Conservation (phyloP, 2,888 invertebrate genomes). For the Apamea epomidion region DNA sequence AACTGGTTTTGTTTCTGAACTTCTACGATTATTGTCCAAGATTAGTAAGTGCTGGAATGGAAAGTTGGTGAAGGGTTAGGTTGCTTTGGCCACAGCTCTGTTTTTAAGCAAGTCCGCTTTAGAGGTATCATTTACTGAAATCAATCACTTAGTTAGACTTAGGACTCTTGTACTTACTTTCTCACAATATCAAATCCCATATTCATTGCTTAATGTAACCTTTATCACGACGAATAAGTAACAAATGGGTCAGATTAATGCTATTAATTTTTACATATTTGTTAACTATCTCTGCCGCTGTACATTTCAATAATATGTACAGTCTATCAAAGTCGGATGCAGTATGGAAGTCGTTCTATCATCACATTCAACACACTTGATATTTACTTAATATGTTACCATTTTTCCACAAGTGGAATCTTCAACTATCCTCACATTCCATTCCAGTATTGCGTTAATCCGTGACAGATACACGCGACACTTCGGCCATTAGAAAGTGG, state of each 20-base stretch:
- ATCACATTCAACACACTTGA: neutral
- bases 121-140: neutral
- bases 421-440: neutral
- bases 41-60: constrained; percentile 50
- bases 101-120: neutral
- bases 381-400: neutral
- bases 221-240: neutral
- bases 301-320: neutral
- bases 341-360: no score
- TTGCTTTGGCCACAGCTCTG: neutral
- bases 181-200: neutral
- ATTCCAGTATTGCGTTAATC: constrained; percentile 48
- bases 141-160: neutral
- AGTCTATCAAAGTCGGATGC: neutral
- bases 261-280: neutral
- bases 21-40: constrained; percentile 69
- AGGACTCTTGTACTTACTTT: neutral
- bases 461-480: constrained; percentile 55
- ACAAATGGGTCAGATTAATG: neutral
- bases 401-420: neutral
- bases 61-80: neutral
- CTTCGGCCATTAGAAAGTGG: constrained; percentile 63
- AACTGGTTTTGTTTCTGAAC: constrained; percentile 72
- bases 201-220: neutral
- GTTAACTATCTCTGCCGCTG: neutral